Percentiles rank a stretch among this genome's conserved stretches.
These are phyloP conservation scores for Andrena bicolor DNA, from an alignment of 2,888 invertebrate species.

Conservation along the genomic window DNA sequence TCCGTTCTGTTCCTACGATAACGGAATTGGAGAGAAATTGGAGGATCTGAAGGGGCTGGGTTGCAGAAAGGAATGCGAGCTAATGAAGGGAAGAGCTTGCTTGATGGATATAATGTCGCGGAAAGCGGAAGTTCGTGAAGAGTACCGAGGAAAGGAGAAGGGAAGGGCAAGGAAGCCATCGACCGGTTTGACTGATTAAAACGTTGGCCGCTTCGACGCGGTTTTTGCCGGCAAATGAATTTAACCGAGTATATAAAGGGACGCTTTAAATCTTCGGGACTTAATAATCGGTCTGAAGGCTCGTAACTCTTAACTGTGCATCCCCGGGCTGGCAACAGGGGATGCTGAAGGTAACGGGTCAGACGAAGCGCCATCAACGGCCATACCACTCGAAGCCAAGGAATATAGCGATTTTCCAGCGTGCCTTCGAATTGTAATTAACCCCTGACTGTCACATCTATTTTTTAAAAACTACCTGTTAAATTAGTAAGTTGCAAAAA, in stretches of 20 bases:
- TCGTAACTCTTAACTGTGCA: constrained; percentile 60
- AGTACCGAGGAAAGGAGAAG: no score
- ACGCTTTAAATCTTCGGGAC: constrained; percentile 63
- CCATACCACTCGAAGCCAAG: not conserved
- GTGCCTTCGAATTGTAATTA: not conserved
- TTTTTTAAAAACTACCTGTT: no score
- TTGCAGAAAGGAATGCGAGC: not conserved
- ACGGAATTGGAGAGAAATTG: not conserved
- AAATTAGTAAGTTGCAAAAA: no score
- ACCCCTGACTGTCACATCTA: no score
- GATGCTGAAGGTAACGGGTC: constrained; percentile 32
- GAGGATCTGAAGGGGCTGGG: not conserved
- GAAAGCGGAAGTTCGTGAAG: constrained; percentile 2
- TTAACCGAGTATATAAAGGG: constrained; percentile 57
- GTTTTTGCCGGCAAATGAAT: constrained; percentile 56
- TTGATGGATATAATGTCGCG: not conserved
- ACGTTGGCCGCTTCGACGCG: constrained; percentile 30
- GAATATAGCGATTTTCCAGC: not conserved
- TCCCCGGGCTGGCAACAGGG: constrained; percentile 3
- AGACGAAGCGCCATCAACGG: constrained; percentile 16
- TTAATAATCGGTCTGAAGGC: constrained; percentile 64
- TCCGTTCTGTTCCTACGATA: not conserved
- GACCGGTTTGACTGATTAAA: constrained; percentile 43
- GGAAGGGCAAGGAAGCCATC: not conserved
- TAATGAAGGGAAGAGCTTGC: not conserved